These are phyloP conservation scores for Pseudochirops cupreus DNA, from an alignment of 2,797 vertebrate genomes.

Conservation along the genomic window DNA sequence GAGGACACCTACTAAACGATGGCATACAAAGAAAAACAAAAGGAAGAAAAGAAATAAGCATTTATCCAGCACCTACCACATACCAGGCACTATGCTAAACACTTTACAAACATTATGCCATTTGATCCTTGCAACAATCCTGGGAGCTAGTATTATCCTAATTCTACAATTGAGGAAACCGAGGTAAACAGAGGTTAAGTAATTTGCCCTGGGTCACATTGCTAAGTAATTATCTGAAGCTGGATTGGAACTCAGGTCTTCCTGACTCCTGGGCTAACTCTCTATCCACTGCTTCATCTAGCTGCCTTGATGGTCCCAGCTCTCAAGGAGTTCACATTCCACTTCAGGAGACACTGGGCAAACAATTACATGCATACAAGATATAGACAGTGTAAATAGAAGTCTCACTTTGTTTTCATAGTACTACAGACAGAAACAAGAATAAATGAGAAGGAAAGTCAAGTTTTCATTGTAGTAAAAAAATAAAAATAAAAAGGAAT, in stretches of 20 bases:
- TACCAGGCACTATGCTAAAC: background rate
- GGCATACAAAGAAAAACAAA: background rate
- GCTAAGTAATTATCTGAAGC: background rate
- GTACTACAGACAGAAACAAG: background rate
- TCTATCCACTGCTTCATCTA: background rate
- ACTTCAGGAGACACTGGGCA: background rate
- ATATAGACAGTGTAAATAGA: background rate
- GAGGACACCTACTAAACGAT: background rate
- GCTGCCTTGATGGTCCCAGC: background rate
- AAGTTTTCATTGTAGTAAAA: background rate
- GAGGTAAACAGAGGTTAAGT: background rate
- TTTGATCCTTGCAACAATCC: background rate
- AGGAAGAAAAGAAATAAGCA: background rate
- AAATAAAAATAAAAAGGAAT: background rate
- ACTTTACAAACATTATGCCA: background rate
- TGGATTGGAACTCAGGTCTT: background rate
- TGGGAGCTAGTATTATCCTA: background rate
- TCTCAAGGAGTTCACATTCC: background rate
- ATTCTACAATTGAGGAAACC: background rate
- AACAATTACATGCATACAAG: background rate
- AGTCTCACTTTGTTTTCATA: background rate
- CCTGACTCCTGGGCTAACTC: background rate
- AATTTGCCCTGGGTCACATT: background rate
- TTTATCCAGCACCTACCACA: background rate
- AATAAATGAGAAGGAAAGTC: background rate